Conservation (phyloP, 2,113 vertebrate species). For the Gracilinanus agilis region DNA sequence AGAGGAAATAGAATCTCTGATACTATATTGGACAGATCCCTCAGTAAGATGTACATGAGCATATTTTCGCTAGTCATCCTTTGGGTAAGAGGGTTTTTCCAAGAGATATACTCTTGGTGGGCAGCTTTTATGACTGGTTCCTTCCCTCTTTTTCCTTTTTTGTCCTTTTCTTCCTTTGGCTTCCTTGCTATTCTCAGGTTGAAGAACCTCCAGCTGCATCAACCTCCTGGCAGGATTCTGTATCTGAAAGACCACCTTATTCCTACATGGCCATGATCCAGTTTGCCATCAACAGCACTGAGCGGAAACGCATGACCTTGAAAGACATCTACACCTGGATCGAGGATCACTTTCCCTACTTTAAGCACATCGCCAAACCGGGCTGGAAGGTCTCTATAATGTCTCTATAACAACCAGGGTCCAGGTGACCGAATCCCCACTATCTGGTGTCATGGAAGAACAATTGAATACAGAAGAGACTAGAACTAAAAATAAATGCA, state of each 20-base stretch:
- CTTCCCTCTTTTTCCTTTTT: background rate
- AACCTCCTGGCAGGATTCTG: constrained; percentile 77
- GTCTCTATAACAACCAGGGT: background rate
- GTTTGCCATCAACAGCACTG: constrained; percentile 97
- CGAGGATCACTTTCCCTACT: constrained; percentile 96
- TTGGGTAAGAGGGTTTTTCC: background rate
- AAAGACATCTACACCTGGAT: constrained; percentile 99
- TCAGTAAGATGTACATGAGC: background rate
- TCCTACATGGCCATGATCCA: constrained; percentile 99
- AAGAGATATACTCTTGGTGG: background rate
- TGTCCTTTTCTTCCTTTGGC: constrained; percentile 32
- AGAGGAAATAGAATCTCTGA: background rate
- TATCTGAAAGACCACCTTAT: constrained; percentile 92
- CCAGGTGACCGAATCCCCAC: background rate
- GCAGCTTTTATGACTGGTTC: background rate
- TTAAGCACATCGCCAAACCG: constrained; percentile 94
- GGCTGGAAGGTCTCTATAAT: constrained; percentile 94
- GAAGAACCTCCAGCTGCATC: constrained; percentile 69
- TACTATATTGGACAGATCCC: background rate
- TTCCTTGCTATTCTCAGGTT: constrained; percentile 69
- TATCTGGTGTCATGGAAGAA: background rate
- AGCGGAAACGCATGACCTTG: constrained; percentile 93
- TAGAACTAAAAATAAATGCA: background rate
- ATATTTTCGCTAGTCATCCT: background rate
- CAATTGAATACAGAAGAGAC: background rate